Conservation (phyloP, 2,113 vertebrate genomes). For the Myrmophylax atrothorax region DNA sequence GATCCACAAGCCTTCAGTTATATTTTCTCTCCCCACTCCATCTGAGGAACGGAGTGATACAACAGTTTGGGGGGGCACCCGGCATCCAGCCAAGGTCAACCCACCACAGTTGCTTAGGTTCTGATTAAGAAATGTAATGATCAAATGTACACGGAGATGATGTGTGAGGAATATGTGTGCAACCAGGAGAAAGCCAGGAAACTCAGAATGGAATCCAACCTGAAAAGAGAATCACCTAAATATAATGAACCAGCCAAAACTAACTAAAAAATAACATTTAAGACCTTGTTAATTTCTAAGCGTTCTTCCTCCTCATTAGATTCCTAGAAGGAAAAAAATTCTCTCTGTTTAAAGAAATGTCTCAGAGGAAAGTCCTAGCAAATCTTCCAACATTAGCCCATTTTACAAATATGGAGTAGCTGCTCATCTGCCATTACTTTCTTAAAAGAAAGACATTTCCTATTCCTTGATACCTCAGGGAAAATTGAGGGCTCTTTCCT, state of each 20-base stretch:
- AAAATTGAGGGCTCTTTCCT: not conserved
- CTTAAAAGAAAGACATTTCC: not conserved
- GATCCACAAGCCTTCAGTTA: not conserved
- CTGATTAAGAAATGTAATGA: not conserved
- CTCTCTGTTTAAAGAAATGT: not conserved
- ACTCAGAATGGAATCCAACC: not conserved
- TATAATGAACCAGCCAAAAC: not conserved
- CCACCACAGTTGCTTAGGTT: not conserved
- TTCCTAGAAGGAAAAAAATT: not conserved
- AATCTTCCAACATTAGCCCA: not conserved
- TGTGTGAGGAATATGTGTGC: fast-evolving
- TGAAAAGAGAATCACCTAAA: not conserved
- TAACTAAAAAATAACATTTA: not conserved
- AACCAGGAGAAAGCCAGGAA: not conserved
- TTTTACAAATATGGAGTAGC: not conserved
- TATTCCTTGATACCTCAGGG: not conserved
- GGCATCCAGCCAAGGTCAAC: not conserved
- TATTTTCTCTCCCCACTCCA: not conserved
- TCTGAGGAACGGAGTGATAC: not conserved
- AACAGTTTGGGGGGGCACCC: not conserved
- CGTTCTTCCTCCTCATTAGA: not conserved
- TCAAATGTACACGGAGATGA: not conserved
- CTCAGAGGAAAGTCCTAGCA: not conserved
- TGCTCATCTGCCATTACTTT: not conserved
- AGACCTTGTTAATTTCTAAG: not conserved